Percentiles rank a stretch among this genome's conserved stretches.
Evolutionary conservation across 2,797 vertebrate species (phyloP).

Genomic region (Apodemus agrarius): DNA sequence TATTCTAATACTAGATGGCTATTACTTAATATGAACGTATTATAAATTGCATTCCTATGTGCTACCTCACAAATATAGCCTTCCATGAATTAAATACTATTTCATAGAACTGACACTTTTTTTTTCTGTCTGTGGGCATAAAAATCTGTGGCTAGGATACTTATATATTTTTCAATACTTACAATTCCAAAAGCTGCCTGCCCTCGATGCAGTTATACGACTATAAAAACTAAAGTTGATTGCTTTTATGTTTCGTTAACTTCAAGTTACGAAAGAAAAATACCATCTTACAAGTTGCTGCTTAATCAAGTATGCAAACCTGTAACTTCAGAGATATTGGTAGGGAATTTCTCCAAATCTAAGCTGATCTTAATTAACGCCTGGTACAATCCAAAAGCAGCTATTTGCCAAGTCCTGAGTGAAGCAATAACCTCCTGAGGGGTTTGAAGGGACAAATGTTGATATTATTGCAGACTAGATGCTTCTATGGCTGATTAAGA

Average conservation of each 20-base stretch:
- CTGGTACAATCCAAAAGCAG: slow-evolving; percentile 7
- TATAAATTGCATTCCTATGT: background rate
- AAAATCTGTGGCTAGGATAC: slow-evolving; percentile 48
- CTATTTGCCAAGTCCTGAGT: background rate
- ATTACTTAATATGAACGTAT: slow-evolving; percentile 15
- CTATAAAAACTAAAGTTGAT: slow-evolving; percentile 30
- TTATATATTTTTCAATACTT: slow-evolving; percentile 44
- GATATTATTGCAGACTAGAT: background rate
- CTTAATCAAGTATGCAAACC: slow-evolving; percentile 52
- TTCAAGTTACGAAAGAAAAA: slow-evolving; percentile 56
- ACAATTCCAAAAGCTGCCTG: background rate
- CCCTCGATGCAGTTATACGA: background rate
- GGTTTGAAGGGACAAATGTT: background rate
- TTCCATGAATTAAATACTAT: slow-evolving; percentile 34
- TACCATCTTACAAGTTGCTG: background rate
- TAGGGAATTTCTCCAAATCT: slow-evolving; percentile 23
- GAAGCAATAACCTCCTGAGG: background rate
- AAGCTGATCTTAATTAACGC: slow-evolving; percentile 42
- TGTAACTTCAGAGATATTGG: slow-evolving; percentile 33
- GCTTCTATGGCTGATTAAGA: background rate
- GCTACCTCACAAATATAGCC: background rate
- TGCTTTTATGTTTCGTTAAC: background rate
- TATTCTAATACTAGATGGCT: slow-evolving; percentile 25
- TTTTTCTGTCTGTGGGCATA: background rate
- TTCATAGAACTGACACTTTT: slow-evolving; percentile 45